phyloP scores from a whole-genome alignment of 1,140 invertebrate genomes.

The Augochlora pura region DNA sequence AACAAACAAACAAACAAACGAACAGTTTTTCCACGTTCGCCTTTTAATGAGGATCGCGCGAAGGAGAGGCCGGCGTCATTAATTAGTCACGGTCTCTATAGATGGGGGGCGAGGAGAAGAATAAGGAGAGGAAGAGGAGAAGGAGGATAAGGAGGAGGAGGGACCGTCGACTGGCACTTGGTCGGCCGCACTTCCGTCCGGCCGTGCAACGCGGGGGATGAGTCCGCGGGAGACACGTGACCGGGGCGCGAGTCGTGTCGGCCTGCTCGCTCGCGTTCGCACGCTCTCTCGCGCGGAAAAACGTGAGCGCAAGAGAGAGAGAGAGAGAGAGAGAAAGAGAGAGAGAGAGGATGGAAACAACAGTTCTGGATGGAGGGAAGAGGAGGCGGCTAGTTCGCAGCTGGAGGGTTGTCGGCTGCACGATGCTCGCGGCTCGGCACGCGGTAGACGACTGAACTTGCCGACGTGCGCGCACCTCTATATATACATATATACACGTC shows the following conservation, averaged over 20 bases:
- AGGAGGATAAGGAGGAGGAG: not conserved
- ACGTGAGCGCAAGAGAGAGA: too few species aligned
- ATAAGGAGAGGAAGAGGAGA: slow-evolving; percentile 19
- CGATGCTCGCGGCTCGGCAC: slow-evolving; percentile 70
- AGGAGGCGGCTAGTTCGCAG: not conserved
- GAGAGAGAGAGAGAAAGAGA: too few species aligned
- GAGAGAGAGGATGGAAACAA: slow-evolving; percentile 22
- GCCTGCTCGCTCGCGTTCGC: too few species aligned
- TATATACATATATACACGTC: slow-evolving; percentile 69
- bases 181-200: slow-evolving; percentile 55
- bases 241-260: not conserved
- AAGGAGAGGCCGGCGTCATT: not conserved
- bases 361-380: slow-evolving; percentile 1
- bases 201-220: slow-evolving; percentile 23
- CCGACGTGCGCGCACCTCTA: slow-evolving; percentile 69
- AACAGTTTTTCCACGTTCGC: not conserved
- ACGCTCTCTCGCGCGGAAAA: too few species aligned
- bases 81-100: slow-evolving; percentile 10
- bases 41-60: too few species aligned
- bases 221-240: slow-evolving; percentile 12
- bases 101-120: too few species aligned
- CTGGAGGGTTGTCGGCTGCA: slow-evolving; percentile 49
- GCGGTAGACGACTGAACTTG: slow-evolving; percentile 70
- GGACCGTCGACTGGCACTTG: slow-evolving; percentile 46
- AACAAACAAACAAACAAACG: not conserved